Evolutionary conservation across 1,140 invertebrate species (phyloP).

Genomic region (Zaprionus lachaisei): DNA sequence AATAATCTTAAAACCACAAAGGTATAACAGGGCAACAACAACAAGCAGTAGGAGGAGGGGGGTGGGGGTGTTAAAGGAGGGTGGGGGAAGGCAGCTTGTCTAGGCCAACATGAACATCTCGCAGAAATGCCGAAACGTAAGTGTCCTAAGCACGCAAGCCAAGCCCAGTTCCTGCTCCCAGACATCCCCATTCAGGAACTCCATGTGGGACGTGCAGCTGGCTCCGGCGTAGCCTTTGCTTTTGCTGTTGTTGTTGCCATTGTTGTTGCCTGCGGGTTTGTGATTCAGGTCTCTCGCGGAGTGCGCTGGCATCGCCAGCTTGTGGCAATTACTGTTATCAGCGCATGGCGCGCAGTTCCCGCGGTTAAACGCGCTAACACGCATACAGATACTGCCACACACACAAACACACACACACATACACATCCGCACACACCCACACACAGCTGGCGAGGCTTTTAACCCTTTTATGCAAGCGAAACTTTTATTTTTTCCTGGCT

Average conservation of each 20-base stretch:
- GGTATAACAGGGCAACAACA: conserved; percentile 38
- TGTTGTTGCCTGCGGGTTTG: conserved; percentile 29
- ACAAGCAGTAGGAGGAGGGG: not conserved
- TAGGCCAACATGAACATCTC: conserved; percentile 56
- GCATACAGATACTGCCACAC: conserved; percentile 58
- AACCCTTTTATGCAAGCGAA: conserved; percentile 77
- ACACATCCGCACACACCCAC: conserved; percentile 40
- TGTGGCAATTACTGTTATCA: conserved; percentile 83
- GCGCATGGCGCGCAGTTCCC: conserved; percentile 77
- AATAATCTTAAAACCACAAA: conserved; percentile 81
- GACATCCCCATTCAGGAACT: not conserved
- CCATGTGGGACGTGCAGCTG: conserved; percentile 30
- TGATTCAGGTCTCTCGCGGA: conserved; percentile 41
- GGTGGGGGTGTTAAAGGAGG: not conserved
- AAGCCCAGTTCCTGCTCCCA: conserved; percentile 37
- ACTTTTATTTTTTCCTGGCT: conserved; percentile 59
- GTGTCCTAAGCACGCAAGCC: conserved; percentile 72
- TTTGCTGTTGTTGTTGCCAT: not conserved
- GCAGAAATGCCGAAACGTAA: conserved; percentile 64
- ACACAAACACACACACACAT: conserved; percentile 28
- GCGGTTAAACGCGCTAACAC: conserved; percentile 80
- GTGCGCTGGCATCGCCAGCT: conserved; percentile 64
- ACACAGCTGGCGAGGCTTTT: conserved; percentile 55
- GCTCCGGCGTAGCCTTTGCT: conserved; percentile 3
- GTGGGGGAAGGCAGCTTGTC: not conserved